Evolutionary conservation across 2,888 invertebrate genomes (phyloP).

Genomic region (Macrophya annulata): DNA sequence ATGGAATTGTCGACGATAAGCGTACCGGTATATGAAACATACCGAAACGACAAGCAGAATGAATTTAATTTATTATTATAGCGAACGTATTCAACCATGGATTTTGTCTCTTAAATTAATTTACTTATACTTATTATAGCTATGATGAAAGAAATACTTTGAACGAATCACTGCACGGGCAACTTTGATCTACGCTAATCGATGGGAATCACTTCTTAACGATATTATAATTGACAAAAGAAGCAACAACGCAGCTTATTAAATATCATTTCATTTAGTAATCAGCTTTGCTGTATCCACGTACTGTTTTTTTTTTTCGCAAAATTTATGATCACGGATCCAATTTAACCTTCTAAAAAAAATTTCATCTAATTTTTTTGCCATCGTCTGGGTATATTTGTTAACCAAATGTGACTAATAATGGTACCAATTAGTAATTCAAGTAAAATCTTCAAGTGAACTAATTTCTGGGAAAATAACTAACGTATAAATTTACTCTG

Average conservation of each 20-base stretch:
- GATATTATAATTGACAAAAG: neutral
- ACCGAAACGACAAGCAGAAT: neutral
- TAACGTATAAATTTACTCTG: neutral
- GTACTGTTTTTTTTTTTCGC: neutral
- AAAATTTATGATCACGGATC: too few relatives aligned
- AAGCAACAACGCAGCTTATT: neutral
- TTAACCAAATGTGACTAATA: neutral
- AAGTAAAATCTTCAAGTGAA: neutral
- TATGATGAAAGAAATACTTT: slow-evolving; percentile 1
- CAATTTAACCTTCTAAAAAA: neutral
- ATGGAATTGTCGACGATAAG: slow-evolving; percentile 29
- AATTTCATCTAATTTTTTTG: neutral
- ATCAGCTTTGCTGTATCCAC: neutral
- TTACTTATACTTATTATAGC: neutral
- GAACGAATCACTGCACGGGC: neutral
- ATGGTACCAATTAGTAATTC: neutral
- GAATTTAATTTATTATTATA: slow-evolving; percentile 3
- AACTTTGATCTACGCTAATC: slow-evolving; percentile 22
- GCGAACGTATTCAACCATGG: neutral
- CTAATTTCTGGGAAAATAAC: neutral
- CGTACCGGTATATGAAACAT: neutral
- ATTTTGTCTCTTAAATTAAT: slow-evolving; percentile 1
- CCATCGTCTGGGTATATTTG: neutral
- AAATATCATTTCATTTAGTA: neutral
- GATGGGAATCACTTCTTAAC: neutral